Evolutionary conservation across 2,113 vertebrate genomes (phyloP).

Genomic region (Tupaia chinensis): DNA sequence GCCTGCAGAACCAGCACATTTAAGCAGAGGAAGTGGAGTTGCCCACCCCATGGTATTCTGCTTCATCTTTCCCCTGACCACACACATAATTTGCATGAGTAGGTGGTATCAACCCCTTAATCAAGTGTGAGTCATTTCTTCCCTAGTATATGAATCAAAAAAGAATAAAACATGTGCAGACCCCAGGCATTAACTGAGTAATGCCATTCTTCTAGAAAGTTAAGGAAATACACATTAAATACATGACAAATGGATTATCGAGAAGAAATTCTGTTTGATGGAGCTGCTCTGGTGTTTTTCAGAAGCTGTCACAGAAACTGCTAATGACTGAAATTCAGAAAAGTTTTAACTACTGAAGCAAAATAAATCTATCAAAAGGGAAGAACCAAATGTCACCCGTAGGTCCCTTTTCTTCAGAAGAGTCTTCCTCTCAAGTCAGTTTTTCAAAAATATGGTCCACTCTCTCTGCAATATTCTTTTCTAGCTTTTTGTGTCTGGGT

Average conservation of each 20-base stretch:
- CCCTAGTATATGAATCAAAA: conserved; percentile 65
- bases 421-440: neutral
- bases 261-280: neutral
- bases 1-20: neutral
- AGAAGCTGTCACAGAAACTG: neutral
- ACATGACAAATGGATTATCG: neutral
- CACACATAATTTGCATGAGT: conserved; percentile 62
- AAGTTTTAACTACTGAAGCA: conserved; percentile 36
- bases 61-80: neutral
- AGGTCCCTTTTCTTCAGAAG: neutral
- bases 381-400: neutral
- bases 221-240: conserved; percentile 18
- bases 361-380: neutral
- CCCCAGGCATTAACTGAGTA: neutral
- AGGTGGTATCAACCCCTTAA: conserved; percentile 62
- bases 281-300: neutral
- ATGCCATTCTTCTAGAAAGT: conserved; percentile 46
- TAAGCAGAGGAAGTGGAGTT: neutral
- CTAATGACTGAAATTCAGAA: conserved; percentile 20
- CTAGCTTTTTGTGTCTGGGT: conserved; percentile 25
- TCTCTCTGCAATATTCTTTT: conserved; percentile 1
- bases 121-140: conserved; percentile 75
- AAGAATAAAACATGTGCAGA: conserved; percentile 54
- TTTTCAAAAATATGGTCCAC: neutral
- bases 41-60: neutral